Evolutionary conservation across 2,113 vertebrate species (phyloP), one percentile per base, ranked within the genome.

Genomic region (Jaculus jaculus): DNA sequence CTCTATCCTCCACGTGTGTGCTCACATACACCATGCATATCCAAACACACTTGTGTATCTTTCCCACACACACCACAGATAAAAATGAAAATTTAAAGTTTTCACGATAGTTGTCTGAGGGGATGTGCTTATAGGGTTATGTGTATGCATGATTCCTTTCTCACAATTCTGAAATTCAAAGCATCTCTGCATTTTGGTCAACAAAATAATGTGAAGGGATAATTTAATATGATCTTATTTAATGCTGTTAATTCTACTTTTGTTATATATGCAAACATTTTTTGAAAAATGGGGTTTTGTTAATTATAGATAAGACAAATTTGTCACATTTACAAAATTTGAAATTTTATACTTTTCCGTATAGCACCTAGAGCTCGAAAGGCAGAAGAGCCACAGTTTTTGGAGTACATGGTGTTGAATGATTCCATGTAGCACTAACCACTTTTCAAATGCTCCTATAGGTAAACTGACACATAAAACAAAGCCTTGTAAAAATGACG

Each of bases 401-500:
- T 96, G 96, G 17, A 88, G 15, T 7, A 9, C 87, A 72, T 61
- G 86, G 94, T 79, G 26, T 86, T 74, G 0, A 54, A 58, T 88
- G 37, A 79, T 37, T 94, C 37, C 81, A 5, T 94, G 28, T 80
- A 74, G 15, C 5, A 94, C 28, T 93, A 91, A 95, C 72, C 72
- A 47, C 63, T 93, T 60, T 87, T 88, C 71, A 96, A 82, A 78
- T 95, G 84, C 96, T 95, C 93, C 54, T 61, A n/a, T 96, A 99
- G 99, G 98, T 97, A 98, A 98, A 81, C 92, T 98, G 66, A 97
- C 97, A 0, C 97, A 97, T 71, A 99, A 98, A 96, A 98, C 98
- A 93, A 99, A 98, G 20, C 99, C 99, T 0, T 99, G 99, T 96
- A 99, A 98, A 92, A 99, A 99, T 95, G 98, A 99, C 10, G 99